Percentiles rank a stretch among this genome's conserved stretches.
Evolutionary conservation across 1,140 invertebrate genomes (phyloP).

Genomic region (Frieseomelitta varia): DNA sequence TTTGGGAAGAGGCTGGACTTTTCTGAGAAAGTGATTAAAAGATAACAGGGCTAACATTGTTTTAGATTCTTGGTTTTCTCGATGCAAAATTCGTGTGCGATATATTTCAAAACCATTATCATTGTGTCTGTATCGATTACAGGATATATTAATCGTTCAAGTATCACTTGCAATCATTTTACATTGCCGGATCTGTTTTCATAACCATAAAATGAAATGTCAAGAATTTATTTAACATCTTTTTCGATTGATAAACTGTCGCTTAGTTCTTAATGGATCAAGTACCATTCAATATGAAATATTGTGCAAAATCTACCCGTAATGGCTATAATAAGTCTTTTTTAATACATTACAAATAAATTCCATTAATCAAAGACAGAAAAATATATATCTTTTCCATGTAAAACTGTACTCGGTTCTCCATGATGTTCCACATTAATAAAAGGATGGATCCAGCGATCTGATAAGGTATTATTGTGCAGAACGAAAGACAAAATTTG

Average conservation of each 20-base stretch:
- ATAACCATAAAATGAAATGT: too few species aligned
- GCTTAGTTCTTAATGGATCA: too few species aligned
- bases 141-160: too few species aligned
- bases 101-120: too few species aligned
- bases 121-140: too few species aligned
- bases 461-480: not conserved
- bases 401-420: not conserved
- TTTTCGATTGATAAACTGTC: too few species aligned
- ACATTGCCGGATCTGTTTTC: too few species aligned
- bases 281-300: too few species aligned
- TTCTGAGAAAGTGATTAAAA: not conserved
- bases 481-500: conserved; percentile 3
- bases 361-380: not conserved
- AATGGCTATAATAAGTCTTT: not conserved
- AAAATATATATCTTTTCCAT: not conserved
- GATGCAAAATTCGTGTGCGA: not conserved
- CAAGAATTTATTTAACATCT: too few species aligned
- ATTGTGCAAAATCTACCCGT: too few species aligned
- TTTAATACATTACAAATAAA: not conserved
- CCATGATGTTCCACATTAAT: not conserved
- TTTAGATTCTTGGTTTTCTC: not conserved
- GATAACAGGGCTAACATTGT: not conserved
- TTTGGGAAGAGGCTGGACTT: too few species aligned
- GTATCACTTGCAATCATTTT: too few species aligned
- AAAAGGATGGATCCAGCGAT: not conserved